These are phyloP conservation scores for Urocolius indicus DNA, from an alignment of 2,113 vertebrate genomes.

Conservation along the genomic window DNA sequence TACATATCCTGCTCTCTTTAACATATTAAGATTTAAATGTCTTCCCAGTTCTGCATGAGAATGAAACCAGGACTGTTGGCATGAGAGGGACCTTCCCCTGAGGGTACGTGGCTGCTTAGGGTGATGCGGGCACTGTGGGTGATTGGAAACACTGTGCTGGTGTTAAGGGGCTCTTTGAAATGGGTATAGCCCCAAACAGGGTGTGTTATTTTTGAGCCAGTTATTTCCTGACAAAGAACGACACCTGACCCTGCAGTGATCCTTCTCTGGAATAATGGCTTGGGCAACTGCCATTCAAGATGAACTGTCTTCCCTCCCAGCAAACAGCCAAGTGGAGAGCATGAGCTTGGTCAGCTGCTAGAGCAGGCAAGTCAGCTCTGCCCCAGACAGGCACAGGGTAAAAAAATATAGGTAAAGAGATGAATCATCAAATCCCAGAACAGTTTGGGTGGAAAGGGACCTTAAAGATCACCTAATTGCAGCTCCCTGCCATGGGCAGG, in stretches of 20 bases:
- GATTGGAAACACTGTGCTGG: rapidly evolving
- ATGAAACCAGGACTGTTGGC: neutral
- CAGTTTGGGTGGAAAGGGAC: too few relatives aligned
- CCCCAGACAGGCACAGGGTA: neutral
- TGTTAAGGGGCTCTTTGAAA: neutral
- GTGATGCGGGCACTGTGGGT: neutral
- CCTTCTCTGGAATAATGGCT: neutral
- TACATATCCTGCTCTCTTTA: neutral
- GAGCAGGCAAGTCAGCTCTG: neutral
- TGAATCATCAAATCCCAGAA: too few relatives aligned
- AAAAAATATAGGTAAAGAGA: neutral
- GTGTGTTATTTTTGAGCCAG: neutral
- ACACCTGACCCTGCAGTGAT: neutral
- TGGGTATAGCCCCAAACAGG: neutral
- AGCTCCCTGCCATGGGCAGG: too few relatives aligned
- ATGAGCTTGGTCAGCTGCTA: neutral
- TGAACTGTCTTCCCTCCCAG: neutral
- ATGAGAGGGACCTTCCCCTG: neutral
- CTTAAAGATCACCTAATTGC: too few relatives aligned
- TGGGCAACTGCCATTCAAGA: rapidly evolving
- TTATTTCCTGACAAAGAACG: neutral
- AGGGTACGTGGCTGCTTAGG: neutral
- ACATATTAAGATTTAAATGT: neutral
- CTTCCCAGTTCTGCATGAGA: neutral
- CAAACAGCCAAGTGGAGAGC: neutral